A percentile compares a stretch with the other conserved stretches of the same genome.
phyloP scores from a whole-genome alignment of 2,797 vertebrate genomes.

The Phalloptychus januarius region DNA sequence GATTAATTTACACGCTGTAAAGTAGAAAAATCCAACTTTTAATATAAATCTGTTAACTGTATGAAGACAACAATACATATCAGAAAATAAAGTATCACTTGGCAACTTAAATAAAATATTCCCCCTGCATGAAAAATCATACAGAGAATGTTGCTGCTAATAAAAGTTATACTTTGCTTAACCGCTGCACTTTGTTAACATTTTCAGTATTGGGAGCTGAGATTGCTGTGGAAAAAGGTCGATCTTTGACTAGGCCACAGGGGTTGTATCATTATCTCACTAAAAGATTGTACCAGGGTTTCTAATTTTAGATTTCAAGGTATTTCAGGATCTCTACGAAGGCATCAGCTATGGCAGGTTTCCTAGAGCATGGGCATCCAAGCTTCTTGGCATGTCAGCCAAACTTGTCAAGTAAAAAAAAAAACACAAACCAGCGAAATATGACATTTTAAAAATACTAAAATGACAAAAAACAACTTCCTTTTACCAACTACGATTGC shows the following conservation, averaged over 20 bases:
- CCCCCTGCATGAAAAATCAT: neutral
- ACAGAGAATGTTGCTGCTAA: neutral
- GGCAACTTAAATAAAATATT: neutral
- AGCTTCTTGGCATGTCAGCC: neutral
- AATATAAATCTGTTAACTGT: neutral
- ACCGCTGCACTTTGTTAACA: neutral
- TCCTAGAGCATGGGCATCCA: neutral
- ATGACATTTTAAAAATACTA: neutral
- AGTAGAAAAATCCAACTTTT: neutral
- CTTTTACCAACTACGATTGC: no score
- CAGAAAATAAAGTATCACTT: neutral
- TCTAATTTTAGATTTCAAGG: neutral
- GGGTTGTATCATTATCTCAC: neutral
- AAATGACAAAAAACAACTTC: neutral
- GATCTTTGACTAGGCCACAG: neutral
- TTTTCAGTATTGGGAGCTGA: neutral
- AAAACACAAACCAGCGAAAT: neutral
- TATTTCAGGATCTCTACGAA: neutral
- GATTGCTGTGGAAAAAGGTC: neutral
- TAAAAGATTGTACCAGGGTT: neutral
- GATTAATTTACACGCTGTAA: neutral
- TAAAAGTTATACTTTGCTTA: neutral
- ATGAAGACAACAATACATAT: neutral
- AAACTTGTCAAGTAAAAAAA: neutral
- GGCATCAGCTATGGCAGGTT: neutral